Evolutionary conservation across 2,888 invertebrate genomes (phyloP).

Genomic region (Drosophila differens): DNA sequence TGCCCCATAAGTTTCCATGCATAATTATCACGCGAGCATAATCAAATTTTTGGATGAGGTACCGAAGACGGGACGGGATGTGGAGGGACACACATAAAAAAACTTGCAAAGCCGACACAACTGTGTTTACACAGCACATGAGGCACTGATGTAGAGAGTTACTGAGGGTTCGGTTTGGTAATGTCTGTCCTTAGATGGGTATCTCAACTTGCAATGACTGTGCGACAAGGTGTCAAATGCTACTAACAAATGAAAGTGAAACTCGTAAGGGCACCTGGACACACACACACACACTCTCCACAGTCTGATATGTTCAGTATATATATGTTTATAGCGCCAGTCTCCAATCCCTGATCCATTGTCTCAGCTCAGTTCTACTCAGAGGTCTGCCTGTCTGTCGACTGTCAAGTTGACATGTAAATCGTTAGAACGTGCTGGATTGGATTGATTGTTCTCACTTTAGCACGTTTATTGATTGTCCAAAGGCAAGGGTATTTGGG

Average conservation of each 20-base stretch:
- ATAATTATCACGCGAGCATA: conserved; percentile 76
- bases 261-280: conserved; percentile 69
- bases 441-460: conserved; percentile 78
- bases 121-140: conserved; percentile 60
- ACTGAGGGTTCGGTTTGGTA: conserved; percentile 18
- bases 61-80: conserved; percentile 4
- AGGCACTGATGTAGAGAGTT: background rate
- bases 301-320: conserved; percentile 26
- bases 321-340: conserved; percentile 51
- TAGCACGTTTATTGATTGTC: conserved; percentile 55
- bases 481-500: conserved; percentile 1
- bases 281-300: conserved; percentile 21
- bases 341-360: conserved; percentile 44
- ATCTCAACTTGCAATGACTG: conserved; percentile 58
- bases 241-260: conserved; percentile 83
- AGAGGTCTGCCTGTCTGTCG: conserved; percentile 20
- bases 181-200: conserved; percentile 45
- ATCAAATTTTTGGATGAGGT: conserved; percentile 54
- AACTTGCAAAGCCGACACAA: conserved; percentile 52
- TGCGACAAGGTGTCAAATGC: conserved; percentile 80
- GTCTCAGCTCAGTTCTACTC: conserved; percentile 27
- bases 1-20: conserved; percentile 58
- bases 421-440: conserved; percentile 78
- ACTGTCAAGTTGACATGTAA: conserved; percentile 78
- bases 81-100: conserved; percentile 4